Evolutionary conservation across 2,113 vertebrate species (phyloP).

Genomic region (Prochilodus magdalenae): DNA sequence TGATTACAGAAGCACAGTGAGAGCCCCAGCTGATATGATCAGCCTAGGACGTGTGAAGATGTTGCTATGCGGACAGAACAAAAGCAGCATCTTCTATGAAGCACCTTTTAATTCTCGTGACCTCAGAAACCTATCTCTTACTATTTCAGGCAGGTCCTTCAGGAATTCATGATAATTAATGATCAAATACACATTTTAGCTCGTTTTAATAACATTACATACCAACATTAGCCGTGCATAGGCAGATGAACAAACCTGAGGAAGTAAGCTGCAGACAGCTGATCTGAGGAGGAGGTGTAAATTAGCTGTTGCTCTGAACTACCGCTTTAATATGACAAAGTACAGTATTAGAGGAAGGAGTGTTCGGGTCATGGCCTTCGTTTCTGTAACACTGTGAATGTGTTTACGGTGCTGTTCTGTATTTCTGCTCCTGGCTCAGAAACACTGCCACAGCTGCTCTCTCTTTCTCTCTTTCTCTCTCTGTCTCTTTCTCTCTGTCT

Average conservation of each 20-base stretch:
- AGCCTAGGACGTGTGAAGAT: background rate
- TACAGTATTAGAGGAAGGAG: background rate
- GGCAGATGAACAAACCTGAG: no score
- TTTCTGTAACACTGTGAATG: background rate
- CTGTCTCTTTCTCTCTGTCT: background rate
- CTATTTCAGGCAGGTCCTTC: no score
- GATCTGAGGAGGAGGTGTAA: background rate
- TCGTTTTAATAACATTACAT: no score
- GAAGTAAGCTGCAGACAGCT: background rate
- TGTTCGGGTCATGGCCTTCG: no score
- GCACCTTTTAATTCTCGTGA: no score
- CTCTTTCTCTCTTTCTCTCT: background rate
- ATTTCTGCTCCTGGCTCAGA: background rate
- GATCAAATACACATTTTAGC: no score
- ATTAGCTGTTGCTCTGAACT: background rate
- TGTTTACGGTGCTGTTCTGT: background rate
- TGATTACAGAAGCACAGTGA: background rate
- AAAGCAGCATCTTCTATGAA: no score
- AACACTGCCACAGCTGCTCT: background rate
- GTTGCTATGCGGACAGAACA: no score
- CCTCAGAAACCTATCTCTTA: no score
- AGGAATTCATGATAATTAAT: no score
- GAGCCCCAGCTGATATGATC: background rate
- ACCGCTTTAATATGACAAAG: background rate
- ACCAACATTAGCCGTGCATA: no score